Base-by-base conservation (phyloP, 2,797 vertebrate genomes). In the Macropodus opercularis region DNA sequence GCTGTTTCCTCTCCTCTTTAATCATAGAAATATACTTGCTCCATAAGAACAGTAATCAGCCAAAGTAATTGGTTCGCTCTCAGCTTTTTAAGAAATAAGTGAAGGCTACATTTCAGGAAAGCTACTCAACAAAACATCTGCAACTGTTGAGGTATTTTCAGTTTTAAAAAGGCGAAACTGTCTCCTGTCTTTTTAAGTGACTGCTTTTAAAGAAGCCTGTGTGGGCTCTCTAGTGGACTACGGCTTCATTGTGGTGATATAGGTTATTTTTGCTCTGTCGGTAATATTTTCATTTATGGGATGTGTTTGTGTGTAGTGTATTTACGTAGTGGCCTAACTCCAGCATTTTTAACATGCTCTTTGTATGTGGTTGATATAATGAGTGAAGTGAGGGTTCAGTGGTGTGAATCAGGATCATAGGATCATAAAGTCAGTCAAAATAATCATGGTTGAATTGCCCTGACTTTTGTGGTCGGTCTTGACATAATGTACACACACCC, bases 1-100 rank as follows among this genome's bases (percentile, higher is more conserved):
- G 82, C 88, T 90, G 84, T 86, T 88, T 84, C 50, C 64, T 75
- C 51, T 81, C 26, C 62, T 86, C 81, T 88, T 72, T 87, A 83
- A 87, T 87, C 75, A 67, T 53, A 72, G 55, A 69, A 69, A 73
- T 55, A 74, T 73, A 61, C 60, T 58, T 35, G 43, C 57, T 39
- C 39, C 31, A 48, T 49, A 67, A 77, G 66, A 64, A 76, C 18
- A 68, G 75, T 84, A 58, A 83, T 81, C 57, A 48, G 51, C 32
- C 39, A 65, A 67, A 72, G 69, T 69, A 42, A 77, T 59, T 63
- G 61, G 51, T 69, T 75, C 2, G 4, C 40, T 63, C 49, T 52
- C 26, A 58, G 55, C 38, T 71, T 72, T 56, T 48, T 24, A 56
- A 66, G 18, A 72, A 48, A 26, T 17, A 62, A 71, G 11, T 51